phyloP scores from a whole-genome alignment of 2,113 vertebrate species.

The Elgaria multicarinata region DNA sequence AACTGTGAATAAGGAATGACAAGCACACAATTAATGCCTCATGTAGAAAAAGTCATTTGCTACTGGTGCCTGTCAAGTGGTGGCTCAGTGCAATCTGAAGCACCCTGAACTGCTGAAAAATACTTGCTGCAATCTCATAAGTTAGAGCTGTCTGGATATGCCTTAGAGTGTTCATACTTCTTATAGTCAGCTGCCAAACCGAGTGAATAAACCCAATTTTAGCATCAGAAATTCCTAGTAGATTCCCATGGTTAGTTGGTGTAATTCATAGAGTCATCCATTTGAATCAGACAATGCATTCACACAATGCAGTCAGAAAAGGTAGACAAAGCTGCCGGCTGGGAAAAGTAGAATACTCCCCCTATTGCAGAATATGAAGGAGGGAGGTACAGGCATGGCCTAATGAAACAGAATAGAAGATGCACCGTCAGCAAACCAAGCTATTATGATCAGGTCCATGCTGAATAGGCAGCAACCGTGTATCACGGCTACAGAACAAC shows the following conservation, averaged over 20 bases:
- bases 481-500: not conserved
- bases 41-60: not conserved
- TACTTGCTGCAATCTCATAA: not conserved
- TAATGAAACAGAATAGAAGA: not conserved
- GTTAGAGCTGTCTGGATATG: not conserved
- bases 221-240: conserved; percentile 3
- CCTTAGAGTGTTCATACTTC: not conserved
- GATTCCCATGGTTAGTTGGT: not conserved
- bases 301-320: not conserved
- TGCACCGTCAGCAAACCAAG: not conserved
- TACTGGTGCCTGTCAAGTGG: not conserved
- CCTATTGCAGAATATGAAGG: conserved; percentile 10
- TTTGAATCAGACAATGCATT: conserved; percentile 4
- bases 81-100: not conserved
- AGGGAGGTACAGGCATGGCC: rapidly evolving
- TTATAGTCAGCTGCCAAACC: not conserved
- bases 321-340: conserved; percentile 14
- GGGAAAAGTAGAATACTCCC: conserved; percentile 7
- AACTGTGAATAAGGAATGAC: no score
- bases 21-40: no score
- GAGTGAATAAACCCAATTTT: no score
- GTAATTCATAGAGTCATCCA: not conserved
- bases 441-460: not conserved
- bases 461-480: conserved; percentile 5
- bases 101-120: not conserved